These are phyloP conservation scores for Plutomurus gul DNA, from an alignment of 1,140 invertebrate genomes.

Conservation along the genomic window DNA sequence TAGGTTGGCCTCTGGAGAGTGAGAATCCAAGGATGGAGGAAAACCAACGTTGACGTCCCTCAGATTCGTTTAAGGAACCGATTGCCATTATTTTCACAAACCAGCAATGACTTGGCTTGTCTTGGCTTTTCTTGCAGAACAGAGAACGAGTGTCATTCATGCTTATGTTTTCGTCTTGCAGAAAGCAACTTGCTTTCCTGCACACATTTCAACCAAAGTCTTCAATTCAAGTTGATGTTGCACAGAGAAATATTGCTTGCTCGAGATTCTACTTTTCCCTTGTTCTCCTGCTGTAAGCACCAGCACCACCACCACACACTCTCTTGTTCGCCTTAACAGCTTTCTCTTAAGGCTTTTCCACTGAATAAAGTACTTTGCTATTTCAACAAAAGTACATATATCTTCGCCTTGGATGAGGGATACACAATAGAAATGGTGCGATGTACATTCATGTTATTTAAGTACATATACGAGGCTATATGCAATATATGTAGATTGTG, in stretches of 20 bases:
- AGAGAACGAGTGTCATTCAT: conserved; percentile 17
- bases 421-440: too few species aligned
- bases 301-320: too few species aligned
- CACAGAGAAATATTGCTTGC: conserved; percentile 25
- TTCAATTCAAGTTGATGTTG: conserved; percentile 13
- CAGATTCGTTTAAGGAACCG: neutral
- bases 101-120: conserved; percentile 5
- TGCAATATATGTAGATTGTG: too few species aligned
- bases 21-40: conserved; percentile 7
- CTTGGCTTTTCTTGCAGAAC: neutral
- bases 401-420: too few species aligned
- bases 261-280: neutral
- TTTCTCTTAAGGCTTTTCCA: conserved; percentile 19
- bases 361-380: neutral
- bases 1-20: conserved; percentile 8
- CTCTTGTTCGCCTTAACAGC: conserved; percentile 1
- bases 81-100: conserved; percentile 36
- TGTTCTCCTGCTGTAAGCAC: too few species aligned
- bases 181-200: neutral
- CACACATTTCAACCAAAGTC: conserved; percentile 12
- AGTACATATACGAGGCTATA: too few species aligned
- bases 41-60: conserved; percentile 29
- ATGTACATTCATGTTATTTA: too few species aligned
- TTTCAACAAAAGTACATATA: too few species aligned
- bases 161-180: neutral